phyloP scores from a whole-genome alignment of 2,888 invertebrate species.

The Cepaea hortensis region DNA sequence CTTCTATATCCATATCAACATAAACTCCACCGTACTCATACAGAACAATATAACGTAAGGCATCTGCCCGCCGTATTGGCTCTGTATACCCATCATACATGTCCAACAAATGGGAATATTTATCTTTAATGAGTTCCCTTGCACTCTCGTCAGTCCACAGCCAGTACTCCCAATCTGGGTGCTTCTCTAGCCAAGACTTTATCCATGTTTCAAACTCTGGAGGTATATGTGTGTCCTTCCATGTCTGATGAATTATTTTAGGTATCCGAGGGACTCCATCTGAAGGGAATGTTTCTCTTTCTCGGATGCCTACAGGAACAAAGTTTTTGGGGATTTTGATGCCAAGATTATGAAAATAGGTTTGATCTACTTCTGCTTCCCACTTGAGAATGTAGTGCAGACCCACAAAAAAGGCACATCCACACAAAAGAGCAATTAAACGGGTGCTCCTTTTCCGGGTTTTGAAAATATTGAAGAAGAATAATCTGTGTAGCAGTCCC shows the following conservation, averaged over 20 bases:
- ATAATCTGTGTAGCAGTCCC: background rate
- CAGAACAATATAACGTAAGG: constrained; percentile 71
- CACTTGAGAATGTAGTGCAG: constrained; percentile 31
- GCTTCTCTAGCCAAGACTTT: constrained; percentile 66
- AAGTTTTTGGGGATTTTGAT: constrained; percentile 46
- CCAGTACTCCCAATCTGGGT: constrained; percentile 74
- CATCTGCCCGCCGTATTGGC: constrained; percentile 71
- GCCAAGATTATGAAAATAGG: constrained; percentile 18
- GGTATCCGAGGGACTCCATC: constrained; percentile 59
- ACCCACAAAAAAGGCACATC: constrained; percentile 32
- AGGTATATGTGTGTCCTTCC: constrained; percentile 66
- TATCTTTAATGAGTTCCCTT: constrained; percentile 63
- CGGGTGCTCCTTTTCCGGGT: background rate
- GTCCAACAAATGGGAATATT: constrained; percentile 64
- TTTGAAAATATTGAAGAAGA: background rate
- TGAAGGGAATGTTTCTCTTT: constrained; percentile 60
- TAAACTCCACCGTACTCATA: constrained; percentile 73
- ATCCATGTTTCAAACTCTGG: constrained; percentile 67
- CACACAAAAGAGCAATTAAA: background rate
- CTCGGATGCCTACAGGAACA: constrained; percentile 52
- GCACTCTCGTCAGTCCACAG: constrained; percentile 74
- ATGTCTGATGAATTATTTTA: constrained; percentile 71
- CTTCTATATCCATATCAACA: constrained; percentile 73
- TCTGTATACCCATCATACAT: constrained; percentile 68
- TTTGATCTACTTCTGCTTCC: constrained; percentile 9